Evolutionary conservation across 1,140 invertebrate genomes (phyloP).

Genomic region (Zaprionus camerounensis): DNA sequence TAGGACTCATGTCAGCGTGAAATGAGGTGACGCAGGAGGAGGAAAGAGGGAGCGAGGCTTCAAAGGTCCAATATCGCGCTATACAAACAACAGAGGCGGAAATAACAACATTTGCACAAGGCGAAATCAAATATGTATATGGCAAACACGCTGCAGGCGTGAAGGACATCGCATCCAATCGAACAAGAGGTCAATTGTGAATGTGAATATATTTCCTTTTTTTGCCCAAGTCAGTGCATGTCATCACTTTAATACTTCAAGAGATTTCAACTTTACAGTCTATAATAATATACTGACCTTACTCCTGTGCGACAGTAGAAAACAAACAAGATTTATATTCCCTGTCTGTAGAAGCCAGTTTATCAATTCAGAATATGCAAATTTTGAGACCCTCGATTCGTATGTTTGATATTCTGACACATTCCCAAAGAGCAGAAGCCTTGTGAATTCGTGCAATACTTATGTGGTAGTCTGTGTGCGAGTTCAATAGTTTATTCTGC

Average conservation of each 20-base stretch:
- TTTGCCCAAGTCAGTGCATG: not conserved
- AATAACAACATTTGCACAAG: conserved; percentile 18
- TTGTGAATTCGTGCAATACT: not conserved
- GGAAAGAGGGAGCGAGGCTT: not conserved
- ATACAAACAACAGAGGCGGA: conserved; percentile 23
- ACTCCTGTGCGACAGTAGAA: not conserved
- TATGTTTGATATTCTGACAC: conserved; percentile 46
- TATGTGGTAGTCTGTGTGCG: not conserved
- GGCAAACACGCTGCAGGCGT: conserved; percentile 33
- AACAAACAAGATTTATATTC: not conserved
- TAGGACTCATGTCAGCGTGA: conserved; percentile 13
- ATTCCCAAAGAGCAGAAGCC: conserved; percentile 47
- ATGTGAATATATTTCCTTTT: not conserved
- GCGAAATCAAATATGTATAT: conserved; percentile 48
- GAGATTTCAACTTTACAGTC: conserved; percentile 11
- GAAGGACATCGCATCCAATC: conserved; percentile 3
- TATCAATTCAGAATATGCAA: conserved; percentile 18
- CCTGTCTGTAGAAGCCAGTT: not conserved
- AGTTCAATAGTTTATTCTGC: not conserved
- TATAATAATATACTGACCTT: conserved; percentile 3
- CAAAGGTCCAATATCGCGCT: not conserved
- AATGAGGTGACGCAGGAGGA: not conserved
- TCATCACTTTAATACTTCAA: conserved; percentile 1
- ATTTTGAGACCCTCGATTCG: conserved; percentile 32
- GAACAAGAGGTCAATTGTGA: not conserved